Percentiles rank a stretch among this genome's conserved stretches.
phyloP scores from a whole-genome alignment of 2,797 vertebrate genomes.

The Gymnocypris eckloni region DNA sequence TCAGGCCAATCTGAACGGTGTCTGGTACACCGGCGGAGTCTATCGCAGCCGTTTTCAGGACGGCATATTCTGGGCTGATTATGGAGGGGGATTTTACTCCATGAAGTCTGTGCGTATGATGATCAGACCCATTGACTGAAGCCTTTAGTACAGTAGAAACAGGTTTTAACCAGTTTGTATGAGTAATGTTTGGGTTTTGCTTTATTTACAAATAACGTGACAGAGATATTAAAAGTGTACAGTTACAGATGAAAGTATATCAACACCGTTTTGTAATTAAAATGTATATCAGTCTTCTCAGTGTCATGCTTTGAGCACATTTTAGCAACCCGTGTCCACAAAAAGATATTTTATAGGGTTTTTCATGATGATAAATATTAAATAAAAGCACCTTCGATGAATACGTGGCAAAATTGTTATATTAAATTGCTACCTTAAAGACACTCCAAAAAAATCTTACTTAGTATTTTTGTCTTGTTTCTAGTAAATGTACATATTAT shows the following conservation, averaged over 20 bases:
- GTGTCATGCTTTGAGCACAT: not conserved
- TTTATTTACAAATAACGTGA: not conserved
- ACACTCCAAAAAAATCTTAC: too few relatives aligned
- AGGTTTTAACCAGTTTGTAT: not conserved
- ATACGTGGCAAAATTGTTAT: not conserved
- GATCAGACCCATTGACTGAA: slow-evolving; percentile 88
- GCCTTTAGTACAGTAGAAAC: not conserved
- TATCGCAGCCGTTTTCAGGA: slow-evolving; percentile 98
- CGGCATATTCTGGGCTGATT: slow-evolving; percentile 98
- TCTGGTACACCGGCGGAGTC: slow-evolving; percentile 97
- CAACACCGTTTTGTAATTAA: not conserved
- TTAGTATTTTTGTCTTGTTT: too few relatives aligned
- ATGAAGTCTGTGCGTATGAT: slow-evolving; percentile 87
- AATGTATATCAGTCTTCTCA: not conserved
- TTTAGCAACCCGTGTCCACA: not conserved
- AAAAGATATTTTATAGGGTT: not conserved
- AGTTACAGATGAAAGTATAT: not conserved
- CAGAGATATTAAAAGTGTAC: not conserved
- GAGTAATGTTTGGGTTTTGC: not conserved
- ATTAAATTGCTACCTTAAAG: not conserved
- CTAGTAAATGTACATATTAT: too few relatives aligned
- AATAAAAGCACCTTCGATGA: not conserved
- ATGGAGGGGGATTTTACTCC: slow-evolving; percentile 95
- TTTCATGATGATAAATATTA: not conserved
- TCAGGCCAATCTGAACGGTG: slow-evolving; percentile 95